A percentile compares a stretch with the other conserved stretches of the same genome.
These are phyloP conservation scores for Xenopus borealis DNA, from an alignment of 2,113 vertebrate species.

Conservation along the genomic window DNA sequence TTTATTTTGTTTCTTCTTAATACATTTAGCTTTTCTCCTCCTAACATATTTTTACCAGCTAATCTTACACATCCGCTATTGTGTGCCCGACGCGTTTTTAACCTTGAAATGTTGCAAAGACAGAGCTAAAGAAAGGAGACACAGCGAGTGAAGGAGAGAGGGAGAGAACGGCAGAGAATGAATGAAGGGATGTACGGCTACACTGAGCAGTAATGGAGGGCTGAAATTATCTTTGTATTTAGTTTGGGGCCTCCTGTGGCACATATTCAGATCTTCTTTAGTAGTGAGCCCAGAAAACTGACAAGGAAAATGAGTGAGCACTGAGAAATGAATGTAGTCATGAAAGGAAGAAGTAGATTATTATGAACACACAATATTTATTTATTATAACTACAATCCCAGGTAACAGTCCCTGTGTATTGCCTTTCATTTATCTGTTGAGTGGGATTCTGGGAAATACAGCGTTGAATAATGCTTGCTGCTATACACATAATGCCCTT, in stretches of 20 bases:
- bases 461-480: too few relatives aligned
- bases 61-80: constrained; percentile 80
- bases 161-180: constrained; percentile 50
- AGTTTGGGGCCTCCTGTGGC: background rate
- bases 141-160: constrained; percentile 48
- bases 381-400: too few relatives aligned
- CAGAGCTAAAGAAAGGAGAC: constrained; percentile 48
- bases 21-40: constrained; percentile 76
- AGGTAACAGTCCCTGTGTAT: too few relatives aligned
- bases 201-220: constrained; percentile 29
- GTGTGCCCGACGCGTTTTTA: constrained; percentile 78
- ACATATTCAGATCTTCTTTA: constrained; percentile 2
- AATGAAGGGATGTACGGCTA: constrained; percentile 42
- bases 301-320: background rate
- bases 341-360: too few relatives aligned
- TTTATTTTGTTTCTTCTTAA: constrained; percentile 59
- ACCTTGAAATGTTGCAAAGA: constrained; percentile 89
- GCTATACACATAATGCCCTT: too few relatives aligned
- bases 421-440: too few relatives aligned
- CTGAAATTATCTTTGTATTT: constrained; percentile 26
- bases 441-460: too few relatives aligned
- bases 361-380: too few relatives aligned
- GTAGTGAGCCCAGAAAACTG: background rate
- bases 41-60: constrained; percentile 77
- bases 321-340: too few relatives aligned